phyloP scores from a whole-genome alignment of 2,888 invertebrate genomes.

The Fragum fragum region DNA sequence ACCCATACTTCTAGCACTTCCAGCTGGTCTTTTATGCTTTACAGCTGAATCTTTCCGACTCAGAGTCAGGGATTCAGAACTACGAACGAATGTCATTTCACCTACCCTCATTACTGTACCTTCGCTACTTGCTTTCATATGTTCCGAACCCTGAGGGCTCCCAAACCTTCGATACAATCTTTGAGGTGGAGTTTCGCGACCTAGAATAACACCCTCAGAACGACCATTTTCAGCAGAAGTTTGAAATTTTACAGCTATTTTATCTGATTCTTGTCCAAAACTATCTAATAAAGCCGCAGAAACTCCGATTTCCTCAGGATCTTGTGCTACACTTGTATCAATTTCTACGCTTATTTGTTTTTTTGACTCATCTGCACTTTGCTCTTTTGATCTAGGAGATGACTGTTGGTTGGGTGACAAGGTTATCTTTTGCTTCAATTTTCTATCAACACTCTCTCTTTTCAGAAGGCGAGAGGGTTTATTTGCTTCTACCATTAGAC shows the following conservation, averaged over 20 bases:
- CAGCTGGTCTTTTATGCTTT: slow-evolving; percentile 54
- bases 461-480: slow-evolving; percentile 68
- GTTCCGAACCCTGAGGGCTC: slow-evolving; percentile 57
- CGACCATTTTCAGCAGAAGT: slow-evolving; percentile 25
- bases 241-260: slow-evolving; percentile 50
- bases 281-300: slow-evolving; percentile 62
- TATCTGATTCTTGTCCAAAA: slow-evolving; percentile 66
- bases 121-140: slow-evolving; percentile 4
- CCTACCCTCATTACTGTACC: slow-evolving; percentile 36
- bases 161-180: slow-evolving; percentile 58
- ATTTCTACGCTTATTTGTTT: slow-evolving; percentile 42
- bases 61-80: slow-evolving; percentile 30
- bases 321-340: slow-evolving; percentile 43
- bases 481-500: slow-evolving; percentile 65
- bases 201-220: slow-evolving; percentile 26
- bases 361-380: slow-evolving; percentile 2
- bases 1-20: slow-evolving; percentile 72
- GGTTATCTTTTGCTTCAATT: slow-evolving; percentile 52
- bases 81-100: slow-evolving; percentile 38
- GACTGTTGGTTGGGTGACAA: slow-evolving; percentile 24
- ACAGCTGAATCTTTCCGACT: slow-evolving; percentile 38
- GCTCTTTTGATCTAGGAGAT: slow-evolving; percentile 10
- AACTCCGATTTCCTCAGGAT: slow-evolving; percentile 24
- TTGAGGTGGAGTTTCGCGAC: slow-evolving; percentile 61
- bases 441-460: slow-evolving; percentile 66